Evolutionary conservation across 2,797 vertebrate species (phyloP).

Genomic region (Rallus crepitans): DNA sequence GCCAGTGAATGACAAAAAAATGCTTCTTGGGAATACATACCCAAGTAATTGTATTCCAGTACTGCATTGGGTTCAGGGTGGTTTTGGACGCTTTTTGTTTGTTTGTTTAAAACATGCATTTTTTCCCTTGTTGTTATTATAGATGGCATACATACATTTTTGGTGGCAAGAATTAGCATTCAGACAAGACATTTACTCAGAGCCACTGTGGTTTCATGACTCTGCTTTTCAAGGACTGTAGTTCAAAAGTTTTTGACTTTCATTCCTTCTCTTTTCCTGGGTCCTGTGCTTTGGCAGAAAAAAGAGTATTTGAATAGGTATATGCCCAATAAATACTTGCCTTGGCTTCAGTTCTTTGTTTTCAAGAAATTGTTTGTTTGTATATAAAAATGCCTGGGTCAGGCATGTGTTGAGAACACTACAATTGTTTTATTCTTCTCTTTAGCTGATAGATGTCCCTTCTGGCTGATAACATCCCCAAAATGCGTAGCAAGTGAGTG

Average conservation of each 20-base stretch:
- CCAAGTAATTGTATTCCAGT: neutral
- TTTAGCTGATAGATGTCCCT: neutral
- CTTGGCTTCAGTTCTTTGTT: neutral
- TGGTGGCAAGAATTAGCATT: neutral
- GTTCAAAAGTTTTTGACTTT: neutral
- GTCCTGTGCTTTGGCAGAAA: neutral
- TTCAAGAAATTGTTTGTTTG: neutral
- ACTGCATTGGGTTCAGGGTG: neutral
- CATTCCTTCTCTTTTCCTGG: neutral
- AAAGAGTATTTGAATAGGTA: neutral
- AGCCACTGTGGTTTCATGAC: neutral
- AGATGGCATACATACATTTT: neutral
- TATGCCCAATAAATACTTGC: neutral
- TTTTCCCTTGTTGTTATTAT: neutral
- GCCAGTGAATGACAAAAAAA: neutral
- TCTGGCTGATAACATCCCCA: neutral
- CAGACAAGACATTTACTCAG: neutral
- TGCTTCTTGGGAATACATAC: neutral
- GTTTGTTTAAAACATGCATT: neutral
- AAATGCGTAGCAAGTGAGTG: constrained; percentile 4
- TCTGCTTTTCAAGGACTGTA: neutral
- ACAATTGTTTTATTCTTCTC: neutral
- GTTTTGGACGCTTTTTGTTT: neutral
- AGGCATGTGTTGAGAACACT: neutral
- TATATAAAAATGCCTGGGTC: neutral